Conservation (phyloP, 2,113 vertebrate species). For the Apistogramma diplotaenia region DNA sequence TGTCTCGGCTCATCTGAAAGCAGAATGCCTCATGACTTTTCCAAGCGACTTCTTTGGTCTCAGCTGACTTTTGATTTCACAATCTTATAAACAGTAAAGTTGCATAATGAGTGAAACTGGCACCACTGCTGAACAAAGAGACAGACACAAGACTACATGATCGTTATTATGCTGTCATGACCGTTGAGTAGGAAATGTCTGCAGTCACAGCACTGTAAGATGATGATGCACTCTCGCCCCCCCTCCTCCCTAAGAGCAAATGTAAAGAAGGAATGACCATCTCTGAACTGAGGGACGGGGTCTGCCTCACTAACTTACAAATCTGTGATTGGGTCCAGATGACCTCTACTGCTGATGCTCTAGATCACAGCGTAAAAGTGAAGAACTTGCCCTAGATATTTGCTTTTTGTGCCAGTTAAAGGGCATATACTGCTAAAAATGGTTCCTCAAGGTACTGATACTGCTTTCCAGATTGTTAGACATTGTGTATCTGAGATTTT, state of each 20-base stretch:
- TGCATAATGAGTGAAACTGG: accelerated
- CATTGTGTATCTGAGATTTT: too few relatives aligned
- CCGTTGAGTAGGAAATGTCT: background rate
- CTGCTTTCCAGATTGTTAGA: too few relatives aligned
- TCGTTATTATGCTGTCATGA: background rate
- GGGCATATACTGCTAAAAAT: background rate
- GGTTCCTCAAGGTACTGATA: too few relatives aligned
- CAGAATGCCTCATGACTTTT: too few relatives aligned
- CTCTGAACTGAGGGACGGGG: background rate
- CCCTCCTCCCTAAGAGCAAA: accelerated
- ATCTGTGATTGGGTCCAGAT: background rate
- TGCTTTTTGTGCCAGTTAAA: background rate
- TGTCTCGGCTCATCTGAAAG: too few relatives aligned
- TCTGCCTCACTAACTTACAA: background rate
- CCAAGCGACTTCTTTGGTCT: background rate
- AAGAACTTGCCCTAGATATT: background rate
- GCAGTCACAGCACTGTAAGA: background rate
- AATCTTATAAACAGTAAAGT: background rate
- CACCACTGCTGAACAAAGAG: background rate
- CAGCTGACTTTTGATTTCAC: background rate
- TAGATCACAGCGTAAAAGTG: background rate
- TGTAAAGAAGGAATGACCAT: accelerated
- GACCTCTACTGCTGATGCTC: background rate
- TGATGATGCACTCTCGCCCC: background rate
- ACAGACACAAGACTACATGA: background rate